phyloP scores from a whole-genome alignment of 92 coral and sea anemone species.

The Blastomussa wellsi region DNA sequence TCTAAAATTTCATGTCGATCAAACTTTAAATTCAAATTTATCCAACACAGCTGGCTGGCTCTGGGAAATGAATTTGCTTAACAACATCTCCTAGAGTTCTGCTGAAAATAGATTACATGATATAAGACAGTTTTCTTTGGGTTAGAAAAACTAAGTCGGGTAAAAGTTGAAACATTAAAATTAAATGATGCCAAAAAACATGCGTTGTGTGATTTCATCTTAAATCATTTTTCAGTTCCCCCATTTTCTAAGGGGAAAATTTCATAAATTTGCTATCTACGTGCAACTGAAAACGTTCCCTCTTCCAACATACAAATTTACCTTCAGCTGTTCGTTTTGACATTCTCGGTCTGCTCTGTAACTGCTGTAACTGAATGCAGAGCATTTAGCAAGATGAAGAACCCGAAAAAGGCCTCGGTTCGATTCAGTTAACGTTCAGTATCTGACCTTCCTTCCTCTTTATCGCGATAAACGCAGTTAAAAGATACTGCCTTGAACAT shows the following conservation, averaged over 20 bases:
- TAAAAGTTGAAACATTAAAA: background rate
- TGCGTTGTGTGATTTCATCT: background rate
- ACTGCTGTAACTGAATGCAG: too few species aligned
- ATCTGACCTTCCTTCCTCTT: background rate
- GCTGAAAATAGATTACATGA: background rate
- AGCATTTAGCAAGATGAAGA: background rate
- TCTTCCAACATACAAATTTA: background rate
- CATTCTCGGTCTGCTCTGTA: background rate
- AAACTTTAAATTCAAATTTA: background rate
- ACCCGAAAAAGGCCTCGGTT: background rate
- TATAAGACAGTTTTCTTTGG: background rate
- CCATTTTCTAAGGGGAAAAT: background rate
- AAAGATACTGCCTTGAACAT: background rate
- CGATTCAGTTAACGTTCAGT: too few species aligned
- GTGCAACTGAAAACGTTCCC: background rate
- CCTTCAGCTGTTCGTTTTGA: background rate
- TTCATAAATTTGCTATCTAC: background rate
- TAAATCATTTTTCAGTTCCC: background rate
- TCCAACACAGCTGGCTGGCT: background rate
- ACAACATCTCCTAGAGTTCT: background rate
- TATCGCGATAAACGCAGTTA: background rate
- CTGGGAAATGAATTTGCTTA: background rate
- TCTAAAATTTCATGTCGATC: background rate
- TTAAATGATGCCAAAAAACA: background rate
- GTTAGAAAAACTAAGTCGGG: background rate